Conservation (phyloP, 2,797 vertebrate genomes). For the Microtus obscurus region DNA sequence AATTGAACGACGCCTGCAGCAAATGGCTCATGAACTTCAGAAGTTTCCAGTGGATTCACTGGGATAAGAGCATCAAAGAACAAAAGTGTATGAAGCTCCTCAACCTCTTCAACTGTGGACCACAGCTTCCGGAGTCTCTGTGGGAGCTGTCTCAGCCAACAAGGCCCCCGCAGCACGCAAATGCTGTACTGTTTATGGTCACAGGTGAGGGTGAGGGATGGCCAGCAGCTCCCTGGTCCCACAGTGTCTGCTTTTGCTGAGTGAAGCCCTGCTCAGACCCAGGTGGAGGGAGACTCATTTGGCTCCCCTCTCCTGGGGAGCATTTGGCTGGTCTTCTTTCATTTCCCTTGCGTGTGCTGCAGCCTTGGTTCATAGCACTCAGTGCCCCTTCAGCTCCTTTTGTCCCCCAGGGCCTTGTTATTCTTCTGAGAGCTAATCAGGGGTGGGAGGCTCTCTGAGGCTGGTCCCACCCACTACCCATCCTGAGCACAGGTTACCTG, state of each 20-base stretch:
- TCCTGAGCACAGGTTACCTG: neutral
- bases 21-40: constrained; percentile 61
- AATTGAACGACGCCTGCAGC: constrained; percentile 63
- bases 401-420: neutral
- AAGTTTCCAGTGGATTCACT: constrained; percentile 62
- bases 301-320: neutral
- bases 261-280: neutral
- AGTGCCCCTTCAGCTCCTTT: neutral
- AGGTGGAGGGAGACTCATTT: neutral
- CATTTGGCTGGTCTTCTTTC: accelerated
- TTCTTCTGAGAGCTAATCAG: neutral
- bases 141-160: accelerated
- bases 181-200: accelerated
- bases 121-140: accelerated
- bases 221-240: neutral
- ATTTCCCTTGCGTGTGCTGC: neutral
- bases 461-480: accelerated
- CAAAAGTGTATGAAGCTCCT: accelerated
- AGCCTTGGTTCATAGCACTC: neutral
- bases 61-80: neutral
- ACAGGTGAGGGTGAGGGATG: accelerated
- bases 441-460: neutral
- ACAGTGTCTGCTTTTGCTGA: neutral
- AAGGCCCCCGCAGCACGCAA: accelerated
- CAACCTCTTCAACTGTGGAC: accelerated